Conservation (phyloP, 2,113 vertebrate species). For the Anoura caudifer region DNA sequence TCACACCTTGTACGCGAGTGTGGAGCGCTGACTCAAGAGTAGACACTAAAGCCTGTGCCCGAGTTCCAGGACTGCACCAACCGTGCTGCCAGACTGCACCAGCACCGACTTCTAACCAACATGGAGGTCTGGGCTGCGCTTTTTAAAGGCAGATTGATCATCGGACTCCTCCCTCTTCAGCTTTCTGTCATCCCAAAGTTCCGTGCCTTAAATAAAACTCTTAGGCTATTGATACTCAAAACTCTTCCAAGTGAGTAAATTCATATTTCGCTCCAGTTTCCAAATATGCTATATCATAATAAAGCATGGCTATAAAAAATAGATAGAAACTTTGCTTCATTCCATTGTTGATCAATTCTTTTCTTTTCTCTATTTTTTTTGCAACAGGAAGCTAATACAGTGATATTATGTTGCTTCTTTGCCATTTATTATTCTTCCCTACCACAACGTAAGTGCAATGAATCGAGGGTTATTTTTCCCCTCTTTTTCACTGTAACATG, state of each 20-base stretch:
- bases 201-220: constrained; percentile 6
- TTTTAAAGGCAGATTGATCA: not conserved
- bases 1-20: not conserved
- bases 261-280: not conserved
- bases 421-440: no score
- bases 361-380: no score
- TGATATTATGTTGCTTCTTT: no score
- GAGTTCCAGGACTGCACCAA: no score
- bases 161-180: not conserved
- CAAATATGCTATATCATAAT: not conserved
- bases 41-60: not conserved
- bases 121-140: not conserved
- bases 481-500: no score
- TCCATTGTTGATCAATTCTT: not conserved
- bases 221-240: not conserved
- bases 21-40: not conserved
- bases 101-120: no score
- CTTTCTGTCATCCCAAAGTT: not conserved
- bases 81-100: no score
- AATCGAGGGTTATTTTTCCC: no score
- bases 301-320: not conserved
- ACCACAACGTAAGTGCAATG: no score
- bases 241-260: not conserved
- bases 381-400: no score
- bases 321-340: not conserved